A percentile compares a stretch with the other conserved stretches of the same genome.
Conservation (phyloP, 2,797 vertebrate genomes). For the Clarias platycephalus region DNA sequence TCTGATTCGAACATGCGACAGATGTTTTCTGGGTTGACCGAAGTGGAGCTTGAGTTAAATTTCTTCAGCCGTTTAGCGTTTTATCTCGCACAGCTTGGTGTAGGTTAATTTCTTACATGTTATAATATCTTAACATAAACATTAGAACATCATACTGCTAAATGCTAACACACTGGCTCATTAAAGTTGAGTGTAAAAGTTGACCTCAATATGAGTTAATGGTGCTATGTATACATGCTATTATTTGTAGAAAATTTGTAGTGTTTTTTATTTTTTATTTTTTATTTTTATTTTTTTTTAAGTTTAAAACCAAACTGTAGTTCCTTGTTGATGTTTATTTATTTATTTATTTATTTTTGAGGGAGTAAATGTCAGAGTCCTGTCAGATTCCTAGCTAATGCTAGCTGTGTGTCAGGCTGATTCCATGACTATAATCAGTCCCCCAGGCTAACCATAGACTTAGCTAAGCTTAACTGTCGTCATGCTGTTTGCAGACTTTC, state of each 20-base stretch:
- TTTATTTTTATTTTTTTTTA: too few species aligned
- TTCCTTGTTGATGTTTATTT: background rate
- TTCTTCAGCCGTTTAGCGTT: background rate
- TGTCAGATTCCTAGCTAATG: slow-evolving; percentile 6
- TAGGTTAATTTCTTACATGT: background rate
- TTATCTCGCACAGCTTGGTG: background rate
- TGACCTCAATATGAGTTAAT: too few species aligned
- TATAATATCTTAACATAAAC: background rate
- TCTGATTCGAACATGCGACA: background rate
- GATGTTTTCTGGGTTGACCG: background rate
- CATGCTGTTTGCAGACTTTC: slow-evolving; percentile 6
- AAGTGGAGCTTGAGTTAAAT: background rate
- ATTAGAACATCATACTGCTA: background rate
- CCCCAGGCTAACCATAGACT: slow-evolving; percentile 18
- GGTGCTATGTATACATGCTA: too few species aligned
- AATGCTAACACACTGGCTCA: too few species aligned
- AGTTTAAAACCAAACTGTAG: background rate
- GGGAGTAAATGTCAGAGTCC: background rate
- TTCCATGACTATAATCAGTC: slow-evolving; percentile 16
- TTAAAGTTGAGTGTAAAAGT: too few species aligned
- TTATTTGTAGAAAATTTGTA: too few species aligned
- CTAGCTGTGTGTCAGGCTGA: background rate
- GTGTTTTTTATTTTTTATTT: too few species aligned
- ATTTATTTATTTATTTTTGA: background rate
- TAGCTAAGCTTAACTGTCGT: background rate